Conservation (phyloP, 1,140 invertebrate species). For the Ceratina japonica region DNA sequence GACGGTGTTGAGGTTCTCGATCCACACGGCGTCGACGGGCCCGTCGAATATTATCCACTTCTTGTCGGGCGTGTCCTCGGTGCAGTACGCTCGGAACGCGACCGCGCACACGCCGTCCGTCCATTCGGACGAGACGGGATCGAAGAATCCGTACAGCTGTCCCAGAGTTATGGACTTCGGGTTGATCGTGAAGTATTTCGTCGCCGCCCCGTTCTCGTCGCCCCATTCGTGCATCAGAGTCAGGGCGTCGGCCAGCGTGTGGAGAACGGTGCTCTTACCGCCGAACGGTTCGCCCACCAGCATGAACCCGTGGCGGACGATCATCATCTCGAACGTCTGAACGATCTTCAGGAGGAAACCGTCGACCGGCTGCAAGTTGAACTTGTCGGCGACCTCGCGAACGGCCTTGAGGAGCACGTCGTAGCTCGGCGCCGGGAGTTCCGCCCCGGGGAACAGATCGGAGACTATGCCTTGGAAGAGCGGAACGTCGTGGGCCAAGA, state of each 20-base stretch:
- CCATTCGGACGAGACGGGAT: conserved; percentile 95
- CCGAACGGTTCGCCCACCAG: conserved; percentile 88
- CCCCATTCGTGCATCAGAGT: conserved; percentile 84
- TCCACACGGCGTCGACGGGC: conserved; percentile 96
- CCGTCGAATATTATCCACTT: conserved; percentile 93
- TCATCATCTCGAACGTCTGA: conserved; percentile 92
- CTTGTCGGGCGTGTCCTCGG: conserved; percentile 84
- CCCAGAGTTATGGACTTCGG: conserved; percentile 95
- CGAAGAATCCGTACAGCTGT: conserved; percentile 94
- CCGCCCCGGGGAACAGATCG: conserved; percentile 92
- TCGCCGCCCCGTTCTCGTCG: conserved; percentile 80
- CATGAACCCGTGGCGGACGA: conserved; percentile 83
- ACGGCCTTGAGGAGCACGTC: conserved; percentile 82
- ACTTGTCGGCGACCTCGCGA: conserved; percentile 78
- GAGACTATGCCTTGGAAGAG: conserved; percentile 94
- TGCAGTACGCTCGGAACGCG: conserved; percentile 86
- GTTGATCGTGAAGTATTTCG: conserved; percentile 90
- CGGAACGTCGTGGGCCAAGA: conserved; percentile 92
- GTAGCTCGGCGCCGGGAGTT: conserved; percentile 88
- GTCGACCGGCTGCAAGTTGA: conserved; percentile 87
- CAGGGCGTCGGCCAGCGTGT: conserved; percentile 86
- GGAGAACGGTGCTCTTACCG: conserved; percentile 84
- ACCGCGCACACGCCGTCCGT: conserved; percentile 91
- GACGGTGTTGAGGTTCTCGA: conserved; percentile 96
- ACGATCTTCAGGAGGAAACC: conserved; percentile 87